Conservation (phyloP, 2,113 vertebrate species). For the Chitala chitala region DNA sequence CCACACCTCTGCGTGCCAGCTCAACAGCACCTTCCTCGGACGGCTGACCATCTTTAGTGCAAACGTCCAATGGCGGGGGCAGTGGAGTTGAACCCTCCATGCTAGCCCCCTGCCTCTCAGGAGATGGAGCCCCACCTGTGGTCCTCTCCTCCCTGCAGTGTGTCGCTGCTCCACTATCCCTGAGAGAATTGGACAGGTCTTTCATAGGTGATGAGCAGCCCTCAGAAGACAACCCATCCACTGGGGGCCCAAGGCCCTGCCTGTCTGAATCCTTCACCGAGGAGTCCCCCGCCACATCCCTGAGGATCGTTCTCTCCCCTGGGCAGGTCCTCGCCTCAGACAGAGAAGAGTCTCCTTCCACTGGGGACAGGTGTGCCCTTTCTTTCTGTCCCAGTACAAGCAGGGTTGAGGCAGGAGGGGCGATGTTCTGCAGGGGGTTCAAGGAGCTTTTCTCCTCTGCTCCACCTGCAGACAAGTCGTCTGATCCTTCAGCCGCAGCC, state of each 20-base stretch:
- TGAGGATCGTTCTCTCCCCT: conserved; percentile 26
- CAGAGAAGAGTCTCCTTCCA: conserved; percentile 37
- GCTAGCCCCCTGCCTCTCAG: conserved; percentile 12
- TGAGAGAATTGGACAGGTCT: conserved; percentile 29
- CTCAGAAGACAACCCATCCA: conserved; percentile 56
- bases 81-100: conserved; percentile 29
- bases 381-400: conserved; percentile 12
- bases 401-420: background rate
- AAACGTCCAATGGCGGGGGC: conserved; percentile 41
- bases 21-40: conserved; percentile 58
- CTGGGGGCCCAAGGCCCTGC: conserved; percentile 66
- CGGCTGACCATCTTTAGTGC: conserved; percentile 55
- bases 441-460: conserved; percentile 41
- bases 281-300: background rate
- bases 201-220: conserved; percentile 28
- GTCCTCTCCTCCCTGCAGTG: conserved; percentile 23
- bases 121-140: conserved; percentile 2
- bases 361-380: conserved; percentile 10
- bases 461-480: conserved; percentile 30
- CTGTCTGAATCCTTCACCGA: conserved; percentile 54
- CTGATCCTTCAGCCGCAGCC: conserved; percentile 48
- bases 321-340: conserved; percentile 31
- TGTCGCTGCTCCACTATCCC: conserved; percentile 39
- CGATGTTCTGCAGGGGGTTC: conserved; percentile 28
- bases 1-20: conserved; percentile 43